Base-by-base conservation (phyloP, 2,797 vertebrate genomes). In the Acipenser oxyrinchus region DNA sequence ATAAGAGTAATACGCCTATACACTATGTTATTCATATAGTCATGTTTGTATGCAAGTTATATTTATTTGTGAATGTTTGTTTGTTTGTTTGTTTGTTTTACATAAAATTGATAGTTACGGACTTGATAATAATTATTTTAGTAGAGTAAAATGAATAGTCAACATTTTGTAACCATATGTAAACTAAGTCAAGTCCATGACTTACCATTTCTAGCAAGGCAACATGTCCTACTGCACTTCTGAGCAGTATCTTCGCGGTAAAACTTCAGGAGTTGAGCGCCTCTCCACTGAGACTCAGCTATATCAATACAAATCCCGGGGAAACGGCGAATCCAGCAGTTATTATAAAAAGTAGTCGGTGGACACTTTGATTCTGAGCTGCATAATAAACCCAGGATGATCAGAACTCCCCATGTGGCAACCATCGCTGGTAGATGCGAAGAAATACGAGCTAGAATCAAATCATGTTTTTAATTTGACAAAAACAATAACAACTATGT, bases 281-380 rank as follows among this genome's bases (percentile, higher is more conserved):
- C 96, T 75, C 87, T 88, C 73, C 83, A 80, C 81, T 89, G 87
- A 0, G 95, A 98, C 15, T 88, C 91, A 73, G 83, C 88, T 37
- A 94, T 66, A 52, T 96, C 90, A 57, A 97, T 66, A 11, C 83
- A 84, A 6, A 97, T 79, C 0, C 95, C 93, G 0, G 95, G 92
- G 69, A 94, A 94, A 11, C 92, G 91, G 13, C 90, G 88, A 65
- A 99, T 96, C 96, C 96, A 97, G 83, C 96, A 99, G 83, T 91
- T 88, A 68, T 92, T 90, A 67, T 96, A 96, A 65, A 94, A 96
- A 0, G 83, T 71, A 0, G 87, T 93, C 52, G 91, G 91, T 0
- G 91, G 92, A 83, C 96, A 99, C 66, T 88, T 83, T 0, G 85
- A 66, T 13, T 84, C 82, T 0, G 84, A 72, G 37, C 69, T 64